Evolutionary conservation across 2,888 invertebrate species (phyloP).

Genomic region (Dysmachus trigonus): DNA sequence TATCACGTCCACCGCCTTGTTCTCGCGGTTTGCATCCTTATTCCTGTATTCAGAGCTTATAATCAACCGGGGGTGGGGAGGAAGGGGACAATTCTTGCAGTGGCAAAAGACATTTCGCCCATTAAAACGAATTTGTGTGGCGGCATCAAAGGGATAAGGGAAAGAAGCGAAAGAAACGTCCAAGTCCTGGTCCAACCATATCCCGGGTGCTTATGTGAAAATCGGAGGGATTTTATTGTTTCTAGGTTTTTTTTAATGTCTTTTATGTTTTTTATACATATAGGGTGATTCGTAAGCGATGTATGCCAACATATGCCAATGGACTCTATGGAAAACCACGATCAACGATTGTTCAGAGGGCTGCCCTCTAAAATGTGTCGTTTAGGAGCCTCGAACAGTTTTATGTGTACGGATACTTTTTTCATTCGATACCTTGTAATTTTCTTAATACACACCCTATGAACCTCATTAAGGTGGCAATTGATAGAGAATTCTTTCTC

Average conservation of each 20-base stretch:
- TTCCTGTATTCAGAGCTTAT: background rate
- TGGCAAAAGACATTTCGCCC: conserved; percentile 13
- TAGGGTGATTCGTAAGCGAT: no score
- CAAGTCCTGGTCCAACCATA: background rate
- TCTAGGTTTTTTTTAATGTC: background rate
- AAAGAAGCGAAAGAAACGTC: background rate
- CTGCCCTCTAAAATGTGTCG: no score
- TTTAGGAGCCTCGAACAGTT: no score
- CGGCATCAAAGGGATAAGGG: conserved; percentile 20
- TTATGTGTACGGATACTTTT: no score
- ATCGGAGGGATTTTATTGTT: background rate
- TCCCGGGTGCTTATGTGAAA: background rate
- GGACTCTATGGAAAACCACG: no score
- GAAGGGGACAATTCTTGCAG: background rate
- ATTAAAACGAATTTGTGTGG: conserved; percentile 33
- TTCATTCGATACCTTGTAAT: no score
- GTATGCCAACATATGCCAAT: no score
- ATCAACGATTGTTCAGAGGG: no score
- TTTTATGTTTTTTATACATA: background rate
- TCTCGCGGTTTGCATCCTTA: background rate
- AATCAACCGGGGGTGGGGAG: background rate
- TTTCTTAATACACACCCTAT: no score
- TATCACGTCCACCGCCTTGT: background rate
- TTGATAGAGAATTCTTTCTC: no score
- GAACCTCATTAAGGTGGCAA: no score